Base-by-base conservation (phyloP, 2,113 vertebrate species). In the Rattus rattus region DNA sequence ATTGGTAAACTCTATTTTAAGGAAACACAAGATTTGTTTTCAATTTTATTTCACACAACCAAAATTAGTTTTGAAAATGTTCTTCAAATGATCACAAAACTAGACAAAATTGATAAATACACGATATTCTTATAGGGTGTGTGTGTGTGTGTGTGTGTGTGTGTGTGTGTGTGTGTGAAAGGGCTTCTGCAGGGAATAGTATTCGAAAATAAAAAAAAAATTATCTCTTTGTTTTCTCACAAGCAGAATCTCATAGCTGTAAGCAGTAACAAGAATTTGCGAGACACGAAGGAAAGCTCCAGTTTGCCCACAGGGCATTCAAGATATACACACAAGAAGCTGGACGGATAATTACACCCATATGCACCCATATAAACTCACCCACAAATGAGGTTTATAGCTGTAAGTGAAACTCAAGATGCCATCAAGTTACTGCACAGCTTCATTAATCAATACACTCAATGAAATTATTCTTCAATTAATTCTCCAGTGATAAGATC, bases 331-430 rank as follows among this genome's bases (percentile, higher is more conserved):
- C 39, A 94, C 61, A 85, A 95, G 81, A 88, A 86, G 30, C 86
- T 52, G 73, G 39, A 56, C 70, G 88, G 91, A 92, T 84, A 63
- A 94, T 88, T 54, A 61, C 13, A 81, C 95, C 43, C 80, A 79
- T 65, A 65, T 83, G 52, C 52, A 94, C 92, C 93, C 75, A 22
- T 69, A 86, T 67, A 77, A 94, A n/a, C 75, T 95, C 52, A 6
- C 70, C 76, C 80, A 77, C 76, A 94, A 90, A 92, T 16, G 61
- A 81, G 65, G 54, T 80, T 98, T 92, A 81, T 90, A 73, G 24
- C 49, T 73, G 8, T 70, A 72, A 96, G 61, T 86, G 80, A 96
- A 94, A 75, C 19, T 75, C 77, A 95, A 87, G n/a, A 94, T 39
- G 39, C 88, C 75, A 80, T 56, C 89, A 84, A 69, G 14, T 89